Evolutionary conservation across 2,113 vertebrate genomes (phyloP), one percentile per base, ranked within the genome.

Genomic region (Phylloscopus whistleri): DNA sequence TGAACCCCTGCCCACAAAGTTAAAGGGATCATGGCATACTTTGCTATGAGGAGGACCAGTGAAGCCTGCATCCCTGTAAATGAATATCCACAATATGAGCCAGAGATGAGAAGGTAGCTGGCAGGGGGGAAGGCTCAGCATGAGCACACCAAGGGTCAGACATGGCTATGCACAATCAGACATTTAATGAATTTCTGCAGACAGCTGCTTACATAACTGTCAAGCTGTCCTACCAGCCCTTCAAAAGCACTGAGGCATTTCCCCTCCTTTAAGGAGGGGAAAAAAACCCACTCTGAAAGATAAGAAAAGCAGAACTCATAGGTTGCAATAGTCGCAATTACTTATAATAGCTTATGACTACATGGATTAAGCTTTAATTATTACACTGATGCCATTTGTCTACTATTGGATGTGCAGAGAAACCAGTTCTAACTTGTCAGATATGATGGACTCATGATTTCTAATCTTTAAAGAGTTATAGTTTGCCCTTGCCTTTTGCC

Each of bases 131-230:
- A 87, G 84, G 67, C 91, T 94, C 84, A 97, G 87, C 91, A 46
- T 91, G 79, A 93, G 63, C 55, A 92, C 83, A 89, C 70, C 49
- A 76, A 78, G 94, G 96, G 90, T 91, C 91, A 97, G 87, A 92
- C 84, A 24, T 23, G 83, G 95, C 93, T 74, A 33, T 53, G 90
- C 62, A 77, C 93, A 85, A 93, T 86, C 91, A 95, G 92, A 89
- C 77, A 87, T 92, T 89, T 95, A 96, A 97, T 97, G 92, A 95
- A 96, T 94, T 95, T 95, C 93, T 97, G 90, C 90, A 95, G 87
- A 92, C 96, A 96, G 90, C 80, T 92, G 90, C 85, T 96, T 97
- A 93, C 75, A 78, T 74, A 96, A 93, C 78, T 82, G 93, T 82
- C 93, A 95, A 88, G 95, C 70, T 91, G 55, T 56, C 56, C 91